phyloP scores from a whole-genome alignment of 2,888 invertebrate genomes.

The Scaptodrosophila latifasciaeformis region DNA sequence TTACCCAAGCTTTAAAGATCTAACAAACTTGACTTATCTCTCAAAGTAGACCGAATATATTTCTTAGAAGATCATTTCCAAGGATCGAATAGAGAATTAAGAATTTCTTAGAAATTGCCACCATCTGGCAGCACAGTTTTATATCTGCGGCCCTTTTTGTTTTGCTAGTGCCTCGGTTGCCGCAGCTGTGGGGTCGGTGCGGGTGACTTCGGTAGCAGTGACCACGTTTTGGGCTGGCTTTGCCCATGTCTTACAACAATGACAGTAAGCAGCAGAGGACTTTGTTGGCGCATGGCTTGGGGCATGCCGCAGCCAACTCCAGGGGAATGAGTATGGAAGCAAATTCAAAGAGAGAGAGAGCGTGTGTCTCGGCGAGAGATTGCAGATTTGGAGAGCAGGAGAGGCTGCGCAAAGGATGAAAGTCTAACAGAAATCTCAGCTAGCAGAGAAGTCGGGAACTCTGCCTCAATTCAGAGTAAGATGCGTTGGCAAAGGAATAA shows the following conservation, averaged over 20 bases:
- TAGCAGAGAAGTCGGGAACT: too few species aligned
- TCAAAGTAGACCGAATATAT: too few species aligned
- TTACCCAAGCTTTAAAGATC: too few species aligned
- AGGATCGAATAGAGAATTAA: too few species aligned
- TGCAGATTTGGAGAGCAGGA: background rate
- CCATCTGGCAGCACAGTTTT: background rate
- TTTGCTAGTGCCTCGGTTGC: background rate
- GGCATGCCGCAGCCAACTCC: background rate
- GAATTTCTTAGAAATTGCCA: too few species aligned
- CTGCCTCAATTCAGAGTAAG: too few species aligned
- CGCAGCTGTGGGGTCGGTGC: background rate
- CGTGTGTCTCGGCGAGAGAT: background rate
- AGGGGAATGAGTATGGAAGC: background rate
- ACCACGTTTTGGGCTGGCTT: background rate
- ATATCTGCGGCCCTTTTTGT: background rate
- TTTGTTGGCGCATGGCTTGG: background rate
- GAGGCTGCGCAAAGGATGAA: background rate
- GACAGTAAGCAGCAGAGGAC: constrained; percentile 3
- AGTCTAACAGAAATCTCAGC: too few species aligned
- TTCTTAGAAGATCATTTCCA: too few species aligned
- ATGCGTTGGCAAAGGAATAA: too few species aligned
- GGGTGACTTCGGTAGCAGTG: background rate
- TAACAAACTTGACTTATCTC: too few species aligned
- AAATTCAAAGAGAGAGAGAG: too few species aligned
- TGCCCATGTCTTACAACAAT: background rate